Conservation (phyloP, 2,113 vertebrate species). For the Thalassarche chlororhynchos region DNA sequence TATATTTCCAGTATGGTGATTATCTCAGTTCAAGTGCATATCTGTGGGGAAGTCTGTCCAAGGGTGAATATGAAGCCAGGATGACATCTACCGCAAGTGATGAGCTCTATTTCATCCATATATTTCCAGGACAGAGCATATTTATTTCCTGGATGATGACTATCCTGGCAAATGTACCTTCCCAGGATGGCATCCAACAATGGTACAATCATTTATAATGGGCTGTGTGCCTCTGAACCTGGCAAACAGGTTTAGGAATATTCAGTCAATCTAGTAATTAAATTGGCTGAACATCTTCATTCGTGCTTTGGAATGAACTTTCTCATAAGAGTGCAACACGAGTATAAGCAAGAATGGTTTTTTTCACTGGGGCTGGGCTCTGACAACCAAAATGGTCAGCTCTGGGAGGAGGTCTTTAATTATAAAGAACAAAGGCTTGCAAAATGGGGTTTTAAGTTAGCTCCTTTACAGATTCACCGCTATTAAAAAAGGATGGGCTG, state of each 20-base stretch:
- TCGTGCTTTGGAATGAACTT: slow-evolving; percentile 17
- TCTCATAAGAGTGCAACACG: neutral
- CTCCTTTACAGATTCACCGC: neutral
- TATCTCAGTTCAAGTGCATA: neutral
- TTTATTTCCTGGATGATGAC: slow-evolving; percentile 56
- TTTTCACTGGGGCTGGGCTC: neutral
- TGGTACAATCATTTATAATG: slow-evolving; percentile 21
- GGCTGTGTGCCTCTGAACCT: neutral
- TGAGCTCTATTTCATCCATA: slow-evolving; percentile 9
- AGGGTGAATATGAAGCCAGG: neutral
- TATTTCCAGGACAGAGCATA: slow-evolving; percentile 45
- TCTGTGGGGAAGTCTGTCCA: neutral
- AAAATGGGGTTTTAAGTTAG: neutral
- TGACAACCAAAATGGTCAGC: neutral
- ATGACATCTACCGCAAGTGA: neutral
- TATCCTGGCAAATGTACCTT: slow-evolving; percentile 26
- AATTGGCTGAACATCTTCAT: slow-evolving; percentile 53
- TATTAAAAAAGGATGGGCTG: neutral
- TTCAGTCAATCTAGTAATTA: slow-evolving; percentile 54
- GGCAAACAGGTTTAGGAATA: slow-evolving; percentile 29
- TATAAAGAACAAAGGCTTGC: neutral
- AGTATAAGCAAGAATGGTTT: neutral
- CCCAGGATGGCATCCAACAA: slow-evolving; percentile 35
- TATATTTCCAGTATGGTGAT: neutral
- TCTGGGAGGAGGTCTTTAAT: neutral